These are phyloP conservation scores for Coluber constrictor DNA, from an alignment of 2,797 vertebrate species.

Conservation along the genomic window DNA sequence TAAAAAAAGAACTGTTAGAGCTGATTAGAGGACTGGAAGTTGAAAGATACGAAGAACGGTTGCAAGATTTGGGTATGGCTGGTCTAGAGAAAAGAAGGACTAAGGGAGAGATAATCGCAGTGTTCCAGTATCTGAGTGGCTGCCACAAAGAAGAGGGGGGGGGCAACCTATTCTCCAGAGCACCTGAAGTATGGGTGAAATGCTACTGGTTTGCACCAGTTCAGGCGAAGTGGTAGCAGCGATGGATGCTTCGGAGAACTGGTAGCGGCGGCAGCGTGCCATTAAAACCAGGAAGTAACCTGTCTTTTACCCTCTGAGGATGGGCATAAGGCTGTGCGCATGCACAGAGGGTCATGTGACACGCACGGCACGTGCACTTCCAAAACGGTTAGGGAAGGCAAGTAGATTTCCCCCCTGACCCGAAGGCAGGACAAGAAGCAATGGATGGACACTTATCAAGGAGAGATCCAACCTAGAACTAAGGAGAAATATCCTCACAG, in stretches of 20 bases:
- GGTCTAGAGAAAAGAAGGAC: neutral
- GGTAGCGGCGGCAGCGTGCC: too few species aligned
- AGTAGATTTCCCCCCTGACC: too few species aligned
- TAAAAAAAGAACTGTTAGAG: neutral
- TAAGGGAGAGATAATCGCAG: neutral
- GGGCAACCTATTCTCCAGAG: neutral
- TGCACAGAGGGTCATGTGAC: too few species aligned
- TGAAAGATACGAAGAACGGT: neutral
- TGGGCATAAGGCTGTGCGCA: too few species aligned
- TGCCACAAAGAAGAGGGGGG: neutral
- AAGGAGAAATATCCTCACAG: neutral
- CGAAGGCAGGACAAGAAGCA: neutral
- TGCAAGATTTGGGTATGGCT: neutral
- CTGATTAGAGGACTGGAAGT: neutral
- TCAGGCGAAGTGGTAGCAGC: too few species aligned
- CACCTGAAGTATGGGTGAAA: neutral
- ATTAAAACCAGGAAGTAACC: too few species aligned
- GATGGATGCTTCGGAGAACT: too few species aligned
- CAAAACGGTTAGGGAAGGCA: too few species aligned
- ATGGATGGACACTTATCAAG: neutral
- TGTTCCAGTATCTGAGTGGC: neutral
- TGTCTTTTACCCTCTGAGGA: too few species aligned
- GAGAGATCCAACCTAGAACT: neutral
- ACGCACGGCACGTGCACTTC: too few species aligned
- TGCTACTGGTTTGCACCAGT: too few species aligned